Percentiles rank a stretch among this genome's conserved stretches.
Evolutionary conservation across 2,797 vertebrate genomes (phyloP).

Genomic region (Philypnodon macrostomus): DNA sequence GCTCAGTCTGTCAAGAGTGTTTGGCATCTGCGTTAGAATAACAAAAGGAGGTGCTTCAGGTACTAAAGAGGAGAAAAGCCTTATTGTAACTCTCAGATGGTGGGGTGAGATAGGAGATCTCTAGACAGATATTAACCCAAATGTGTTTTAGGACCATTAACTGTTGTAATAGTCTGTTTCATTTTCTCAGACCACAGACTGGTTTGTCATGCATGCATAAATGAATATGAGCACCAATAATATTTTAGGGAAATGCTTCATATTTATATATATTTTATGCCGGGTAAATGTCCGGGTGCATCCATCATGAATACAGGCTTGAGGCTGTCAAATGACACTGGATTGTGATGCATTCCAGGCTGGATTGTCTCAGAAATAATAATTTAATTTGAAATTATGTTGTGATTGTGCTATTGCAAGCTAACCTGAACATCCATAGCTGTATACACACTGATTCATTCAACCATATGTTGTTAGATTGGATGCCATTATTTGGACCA

Average conservation of each 20-base stretch:
- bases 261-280: too few relatives aligned
- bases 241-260: too few relatives aligned
- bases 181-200: background rate
- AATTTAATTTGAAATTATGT: constrained; percentile 23
- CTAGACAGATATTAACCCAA: constrained; percentile 20
- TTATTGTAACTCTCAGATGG: constrained; percentile 43
- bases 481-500: constrained; percentile 33
- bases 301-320: too few relatives aligned
- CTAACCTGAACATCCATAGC: constrained; percentile 30
- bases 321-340: too few relatives aligned
- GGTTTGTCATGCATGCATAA: too few relatives aligned
- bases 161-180: constrained; percentile 5
- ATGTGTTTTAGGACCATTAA: constrained; percentile 18
- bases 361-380: background rate
- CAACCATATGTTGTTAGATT: constrained; percentile 47
- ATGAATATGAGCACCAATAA: too few relatives aligned
- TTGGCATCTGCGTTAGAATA: constrained; percentile 56
- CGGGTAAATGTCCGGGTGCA: too few relatives aligned
- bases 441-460: constrained; percentile 50
- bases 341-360: too few relatives aligned
- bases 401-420: constrained; percentile 5
- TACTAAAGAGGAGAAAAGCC: constrained; percentile 46
- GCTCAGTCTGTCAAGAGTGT: constrained; percentile 40
- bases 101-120: constrained; percentile 35
- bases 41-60: constrained; percentile 42